Evolutionary conservation across 2,797 vertebrate species (phyloP), one percentile per base, ranked within the genome.

Genomic region (Rhinella marina): DNA sequence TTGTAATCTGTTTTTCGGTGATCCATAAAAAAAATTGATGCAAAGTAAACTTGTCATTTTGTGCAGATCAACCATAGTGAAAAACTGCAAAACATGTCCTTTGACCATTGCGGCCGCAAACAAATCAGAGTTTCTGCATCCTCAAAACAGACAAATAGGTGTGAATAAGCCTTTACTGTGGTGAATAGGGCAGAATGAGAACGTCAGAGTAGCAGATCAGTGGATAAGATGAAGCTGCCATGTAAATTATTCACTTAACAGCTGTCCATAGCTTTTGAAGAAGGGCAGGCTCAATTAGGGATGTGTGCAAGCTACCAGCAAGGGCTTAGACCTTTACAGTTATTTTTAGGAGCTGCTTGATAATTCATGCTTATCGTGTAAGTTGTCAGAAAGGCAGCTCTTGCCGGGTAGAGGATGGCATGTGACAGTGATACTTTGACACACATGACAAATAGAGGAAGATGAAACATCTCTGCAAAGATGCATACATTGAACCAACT

Each of bases 221-320:
- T 41, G 41, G 3, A 41, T 41, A 41, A 68, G 62, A 79, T n/a
- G 21, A 27, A 21, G 8, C 64, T 68, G 78, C 27, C 23, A 86
- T 72, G 66, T 68, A 61, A 81, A 86, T 86, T 81, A 86, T 81
- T 73, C 64, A 86, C 66, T 50, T 57, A 7, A 32, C 64, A 86
- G 64, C 78, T 81, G 85, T 68, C 61, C 32, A 61, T 27, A 27
- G 66, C 29, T 72, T n/a, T 72, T 81, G 62, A 62, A 81, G 66
- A 61, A 81, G 78, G 64, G 66, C 85, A 81, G 62, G 50, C 52
- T 54, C 52, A 86, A 17, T 72, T 80, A 81, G 52, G 19, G 19
- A 48, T 86, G 77, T 17, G 56, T 57, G 29, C 21, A 16, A 81
- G 52, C 52, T 41, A 56, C 62, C 48, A 32, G 21, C 27, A 23